Evolutionary conservation across 2,797 vertebrate species (phyloP), one percentile per base, ranked within the genome.

Genomic region (Aulostomus chinensis): DNA sequence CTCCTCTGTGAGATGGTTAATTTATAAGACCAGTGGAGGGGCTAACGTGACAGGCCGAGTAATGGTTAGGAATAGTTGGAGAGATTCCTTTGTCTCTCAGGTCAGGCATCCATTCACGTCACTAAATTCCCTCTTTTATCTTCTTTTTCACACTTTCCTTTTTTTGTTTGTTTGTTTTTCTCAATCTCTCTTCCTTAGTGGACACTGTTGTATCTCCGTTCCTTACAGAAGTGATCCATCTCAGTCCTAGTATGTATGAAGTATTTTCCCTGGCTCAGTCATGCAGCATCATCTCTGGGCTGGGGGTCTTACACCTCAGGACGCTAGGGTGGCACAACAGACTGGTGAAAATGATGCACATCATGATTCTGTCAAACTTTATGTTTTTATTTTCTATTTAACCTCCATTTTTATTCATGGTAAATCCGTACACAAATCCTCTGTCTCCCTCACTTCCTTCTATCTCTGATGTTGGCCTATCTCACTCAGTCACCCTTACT

Each of bases 1-100:
- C 72, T 74, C 57, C 60, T 81, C 76, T 75, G 80, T 78, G 64
- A 78, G 75, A 86, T 86, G 78, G 80, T 86, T 90, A 74, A 89
- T 90, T 89, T 88, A 91, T 89, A 86, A 86, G 60, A 78, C 24
- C 31, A 14, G 69, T 47, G 58, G 74, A 42, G 35, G 51, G 65
- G 59, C n/a, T 76, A 67, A 78, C 73, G 68, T 86, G 87, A 87
- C 84, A 75, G 80, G 80, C 79, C 72, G 41, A 85, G 82, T 79
- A 86, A 90, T 84, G 77, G 77, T 74, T 58, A 73, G 57, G 67
- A 80, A 80, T 68, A 78, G 78, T 83, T 85, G 74, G 77, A 80
- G 60, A 59, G 78, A 85, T 76, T 69, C 49, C 73, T 86, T 81
- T 88, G 83, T 83, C 70, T 85, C 61, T 74, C 71, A 58, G 76